phyloP scores from a whole-genome alignment of 2,113 vertebrate genomes.

The Onychorhynchus coronatus region DNA sequence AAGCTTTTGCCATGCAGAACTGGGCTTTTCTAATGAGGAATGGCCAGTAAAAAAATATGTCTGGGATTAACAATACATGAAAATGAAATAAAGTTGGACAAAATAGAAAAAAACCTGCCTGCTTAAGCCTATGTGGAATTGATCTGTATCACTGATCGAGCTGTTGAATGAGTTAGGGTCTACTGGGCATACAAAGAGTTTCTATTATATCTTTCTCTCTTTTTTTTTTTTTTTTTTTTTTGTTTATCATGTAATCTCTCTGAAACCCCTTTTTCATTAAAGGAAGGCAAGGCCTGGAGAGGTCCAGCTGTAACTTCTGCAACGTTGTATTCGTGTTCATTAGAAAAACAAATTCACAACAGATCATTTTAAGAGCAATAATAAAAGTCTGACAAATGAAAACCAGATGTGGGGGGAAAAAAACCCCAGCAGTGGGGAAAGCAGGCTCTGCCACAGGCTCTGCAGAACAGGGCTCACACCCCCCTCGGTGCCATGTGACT shows the following conservation, averaged over 20 bases:
- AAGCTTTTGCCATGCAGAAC: neutral
- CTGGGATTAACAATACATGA: neutral
- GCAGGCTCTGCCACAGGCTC: neutral
- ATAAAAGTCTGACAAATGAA: conserved; percentile 46
- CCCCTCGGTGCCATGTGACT: neutral
- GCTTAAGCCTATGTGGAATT: neutral
- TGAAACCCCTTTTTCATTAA: neutral
- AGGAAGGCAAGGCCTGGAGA: neutral
- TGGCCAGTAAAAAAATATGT: neutral
- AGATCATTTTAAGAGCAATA: conserved; percentile 49
- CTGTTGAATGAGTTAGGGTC: neutral
- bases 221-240: neutral
- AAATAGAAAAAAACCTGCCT: neutral
- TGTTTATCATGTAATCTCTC: neutral
- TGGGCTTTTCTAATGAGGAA: neutral
- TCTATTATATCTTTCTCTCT: neutral
- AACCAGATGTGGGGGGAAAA: neutral
- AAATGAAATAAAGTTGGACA: neutral
- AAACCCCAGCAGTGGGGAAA: neutral
- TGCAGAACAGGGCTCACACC: neutral
- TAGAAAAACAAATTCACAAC: conserved; percentile 46
- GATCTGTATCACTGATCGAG: neutral
- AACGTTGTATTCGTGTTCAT: neutral
- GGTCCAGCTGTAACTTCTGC: neutral
- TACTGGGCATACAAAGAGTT: neutral